Percentiles rank a stretch among this genome's conserved stretches.
Evolutionary conservation across 2,888 invertebrate species (phyloP).

Genomic region (Melanophora roralis): DNA sequence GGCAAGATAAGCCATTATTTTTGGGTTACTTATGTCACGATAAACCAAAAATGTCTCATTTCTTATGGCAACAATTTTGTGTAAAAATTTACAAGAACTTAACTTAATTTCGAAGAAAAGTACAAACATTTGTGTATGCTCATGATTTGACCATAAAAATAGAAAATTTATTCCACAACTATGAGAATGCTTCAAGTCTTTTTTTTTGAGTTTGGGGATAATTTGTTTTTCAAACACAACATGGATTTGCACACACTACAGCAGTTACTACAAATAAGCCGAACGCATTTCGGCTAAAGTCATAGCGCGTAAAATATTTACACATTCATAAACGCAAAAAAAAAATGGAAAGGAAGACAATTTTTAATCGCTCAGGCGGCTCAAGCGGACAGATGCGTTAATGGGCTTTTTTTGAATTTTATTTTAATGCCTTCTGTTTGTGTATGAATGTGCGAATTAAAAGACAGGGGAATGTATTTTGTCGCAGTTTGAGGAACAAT

Average conservation of each 20-base stretch:
- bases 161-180: conserved; percentile 34
- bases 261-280: background rate
- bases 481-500: conserved; percentile 36
- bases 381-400: conserved; percentile 71
- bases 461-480: background rate
- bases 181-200: conserved; percentile 43
- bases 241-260: conserved; percentile 29
- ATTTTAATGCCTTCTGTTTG: conserved; percentile 63
- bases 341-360: conserved; percentile 60
- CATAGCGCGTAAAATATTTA: conserved; percentile 44
- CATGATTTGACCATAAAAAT: conserved; percentile 60
- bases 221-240: conserved; percentile 45
- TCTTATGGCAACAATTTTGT: background rate
- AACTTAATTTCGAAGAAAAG: conserved; percentile 40
- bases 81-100: conserved; percentile 38
- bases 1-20: background rate
- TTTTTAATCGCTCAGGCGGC: conserved; percentile 74
- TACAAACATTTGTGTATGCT: conserved; percentile 54
- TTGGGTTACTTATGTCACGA: background rate
- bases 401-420: conserved; percentile 67
- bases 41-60: background rate
- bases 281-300: conserved; percentile 44
- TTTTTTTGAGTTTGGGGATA: conserved; percentile 46
- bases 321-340: background rate
- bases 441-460: conserved; percentile 12